Percentiles rank a stretch among this genome's conserved stretches.
These are phyloP conservation scores for Acomys russatus DNA, from an alignment of 2,797 vertebrate species.

Conservation along the genomic window DNA sequence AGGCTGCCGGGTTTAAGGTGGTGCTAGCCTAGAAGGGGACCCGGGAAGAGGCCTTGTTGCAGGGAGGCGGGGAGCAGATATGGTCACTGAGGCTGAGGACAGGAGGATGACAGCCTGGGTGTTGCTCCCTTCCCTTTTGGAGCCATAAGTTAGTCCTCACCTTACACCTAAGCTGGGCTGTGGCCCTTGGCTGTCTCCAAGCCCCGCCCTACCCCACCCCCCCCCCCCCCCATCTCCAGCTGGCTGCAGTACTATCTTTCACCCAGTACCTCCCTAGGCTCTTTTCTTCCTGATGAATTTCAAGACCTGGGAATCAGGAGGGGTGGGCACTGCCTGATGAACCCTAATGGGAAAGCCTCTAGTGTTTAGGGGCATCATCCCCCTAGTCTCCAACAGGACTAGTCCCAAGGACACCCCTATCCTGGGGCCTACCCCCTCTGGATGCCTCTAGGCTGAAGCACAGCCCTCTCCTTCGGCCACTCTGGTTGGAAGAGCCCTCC, in stretches of 20 bases:
- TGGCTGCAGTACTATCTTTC: not conserved
- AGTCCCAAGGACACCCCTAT: not conserved
- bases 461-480: fast-evolving
- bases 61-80: too few relatives aligned
- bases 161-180: too few relatives aligned
- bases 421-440: not conserved
- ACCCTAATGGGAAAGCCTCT: not conserved
- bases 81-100: not conserved
- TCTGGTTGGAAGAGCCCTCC: not conserved
- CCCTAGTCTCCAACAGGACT: not conserved
- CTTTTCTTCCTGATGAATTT: not conserved
- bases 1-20: conserved; percentile 12
- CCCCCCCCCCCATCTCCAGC: not conserved
- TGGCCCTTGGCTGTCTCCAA: not conserved
- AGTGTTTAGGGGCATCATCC: not conserved
- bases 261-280: not conserved
- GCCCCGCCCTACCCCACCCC: too few relatives aligned
- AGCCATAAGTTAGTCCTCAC: not conserved
- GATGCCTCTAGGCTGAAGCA: too few relatives aligned
- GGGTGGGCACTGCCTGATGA: too few relatives aligned
- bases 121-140: not conserved
- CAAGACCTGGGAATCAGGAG: not conserved
- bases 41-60: not conserved
- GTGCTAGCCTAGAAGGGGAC: not conserved
- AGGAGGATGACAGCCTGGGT: not conserved